Evolutionary conservation across 1,140 invertebrate species (phyloP), one percentile per base, ranked within the genome.

Genomic region (Hermetia illucens): DNA sequence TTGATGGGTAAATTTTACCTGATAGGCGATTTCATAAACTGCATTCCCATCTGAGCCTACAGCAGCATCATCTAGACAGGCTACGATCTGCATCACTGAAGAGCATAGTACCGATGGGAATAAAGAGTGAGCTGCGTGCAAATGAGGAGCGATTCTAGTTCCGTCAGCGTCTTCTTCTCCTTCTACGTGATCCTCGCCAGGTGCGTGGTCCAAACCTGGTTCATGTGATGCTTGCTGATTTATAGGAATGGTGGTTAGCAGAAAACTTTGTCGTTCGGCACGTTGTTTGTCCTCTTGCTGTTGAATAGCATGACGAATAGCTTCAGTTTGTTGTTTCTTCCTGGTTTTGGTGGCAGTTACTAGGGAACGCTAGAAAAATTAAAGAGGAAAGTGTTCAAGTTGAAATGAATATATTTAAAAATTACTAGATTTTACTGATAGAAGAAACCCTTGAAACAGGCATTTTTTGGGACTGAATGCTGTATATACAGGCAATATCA

Each of bases 281-380:
- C 89, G 69, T 55, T 93, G 89, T 50, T 94, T 90, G 55, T 97
- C 91, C 55, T 97, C 89, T 53, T 96, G 87, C 20, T 90, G 88
- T 58, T 94, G 81, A 12, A 98, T 65, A 10, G 93, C 95, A 60
- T 81, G 78, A 53, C 93, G 85, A 22, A 98, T 92, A 37, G 96
- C 75, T 65, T 99, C 96, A 24, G 95, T 95, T 63, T 98, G 93
- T 58, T 98, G 92, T 57, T 98, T 98, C 50, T 97, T 91, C 16
- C 95, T 72, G 0, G 94, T 98, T 60, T 97, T 96, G 1, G 93
- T 98, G 2, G 95, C 93, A 20, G 95, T 97, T 13, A 99, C 94
- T 50, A 98, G 69, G 10, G 93, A 94, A 55, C 87, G 75, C 87
- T 96, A 63, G n/a, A n/a, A n/a, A 19, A 65, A 64, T 51, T 44